Percentiles rank a stretch among this genome's conserved stretches.
phyloP scores from a whole-genome alignment of 1,140 invertebrate species.

The Cydia pomonella region DNA sequence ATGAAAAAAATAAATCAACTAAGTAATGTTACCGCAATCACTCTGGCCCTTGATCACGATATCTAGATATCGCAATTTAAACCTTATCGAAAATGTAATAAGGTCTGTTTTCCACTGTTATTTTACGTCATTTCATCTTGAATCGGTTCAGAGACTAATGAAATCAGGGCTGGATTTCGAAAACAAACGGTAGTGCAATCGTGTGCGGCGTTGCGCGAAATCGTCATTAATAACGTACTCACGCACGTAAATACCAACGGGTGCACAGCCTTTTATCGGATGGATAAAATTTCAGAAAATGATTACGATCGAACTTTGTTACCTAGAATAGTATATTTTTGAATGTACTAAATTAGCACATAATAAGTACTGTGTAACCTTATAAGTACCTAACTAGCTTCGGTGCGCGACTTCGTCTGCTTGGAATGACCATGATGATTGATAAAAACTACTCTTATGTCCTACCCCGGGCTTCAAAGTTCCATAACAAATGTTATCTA shows the following conservation, averaged over 20 bases:
- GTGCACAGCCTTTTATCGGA: constrained; percentile 11
- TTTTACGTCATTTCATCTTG: background rate
- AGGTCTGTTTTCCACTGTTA: background rate
- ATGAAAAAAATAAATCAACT: constrained; percentile 69
- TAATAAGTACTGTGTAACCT: too few relatives aligned
- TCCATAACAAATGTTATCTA: too few relatives aligned
- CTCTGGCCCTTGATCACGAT: background rate
- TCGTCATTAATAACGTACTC: constrained; percentile 65
- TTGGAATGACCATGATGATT: too few relatives aligned
- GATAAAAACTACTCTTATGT: too few relatives aligned
- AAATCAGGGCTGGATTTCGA: constrained; percentile 63
- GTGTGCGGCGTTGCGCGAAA: constrained; percentile 56
- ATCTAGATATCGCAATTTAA: background rate
- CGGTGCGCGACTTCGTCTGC: too few relatives aligned
- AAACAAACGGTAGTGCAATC: constrained; percentile 61
- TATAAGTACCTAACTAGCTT: too few relatives aligned
- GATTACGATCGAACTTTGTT: background rate
- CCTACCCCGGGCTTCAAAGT: too few relatives aligned
- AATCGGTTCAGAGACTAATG: constrained; percentile 48
- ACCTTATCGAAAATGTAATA: background rate
- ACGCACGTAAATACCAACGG: constrained; percentile 43
- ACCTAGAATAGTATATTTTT: background rate
- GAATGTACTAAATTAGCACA: too few relatives aligned
- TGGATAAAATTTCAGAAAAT: background rate
- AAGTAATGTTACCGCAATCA: constrained; percentile 8